phyloP scores from a whole-genome alignment of 2,797 vertebrate species.

The Enteromius unitaeniatus region DNA sequence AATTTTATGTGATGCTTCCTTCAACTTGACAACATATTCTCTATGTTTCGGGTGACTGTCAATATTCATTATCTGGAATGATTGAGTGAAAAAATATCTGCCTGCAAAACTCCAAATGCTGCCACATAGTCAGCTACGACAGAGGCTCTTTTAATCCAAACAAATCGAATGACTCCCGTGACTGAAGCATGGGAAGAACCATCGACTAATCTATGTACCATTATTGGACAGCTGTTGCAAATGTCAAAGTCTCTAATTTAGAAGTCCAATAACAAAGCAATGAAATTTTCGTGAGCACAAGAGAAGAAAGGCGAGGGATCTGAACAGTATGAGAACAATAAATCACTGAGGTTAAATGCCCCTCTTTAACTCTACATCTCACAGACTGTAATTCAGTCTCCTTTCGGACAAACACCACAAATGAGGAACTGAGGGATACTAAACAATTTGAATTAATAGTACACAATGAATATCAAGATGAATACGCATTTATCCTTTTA shows the following conservation, averaged over 20 bases:
- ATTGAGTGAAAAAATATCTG: slow-evolving; percentile 3
- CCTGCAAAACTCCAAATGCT: slow-evolving; percentile 11
- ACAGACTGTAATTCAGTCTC: slow-evolving; percentile 21
- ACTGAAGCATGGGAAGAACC: slow-evolving; percentile 41
- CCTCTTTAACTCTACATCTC: slow-evolving; percentile 20
- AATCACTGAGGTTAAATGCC: slow-evolving; percentile 31
- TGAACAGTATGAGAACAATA: slow-evolving; percentile 39
- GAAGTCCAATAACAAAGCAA: slow-evolving; percentile 57
- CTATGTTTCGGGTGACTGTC: background rate
- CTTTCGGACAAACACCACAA: slow-evolving; percentile 8
- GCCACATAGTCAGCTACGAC: background rate
- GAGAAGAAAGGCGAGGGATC: slow-evolving; percentile 39
- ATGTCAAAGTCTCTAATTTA: slow-evolving; percentile 59
- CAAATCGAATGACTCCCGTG: slow-evolving; percentile 46
- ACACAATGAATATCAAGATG: background rate
- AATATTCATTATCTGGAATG: slow-evolving; percentile 23
- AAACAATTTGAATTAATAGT: background rate
- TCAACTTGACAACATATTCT: background rate
- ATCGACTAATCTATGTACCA: slow-evolving; percentile 34
- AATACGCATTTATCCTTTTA: background rate
- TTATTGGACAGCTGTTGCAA: slow-evolving; percentile 57
- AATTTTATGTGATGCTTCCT: background rate
- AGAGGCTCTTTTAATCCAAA: slow-evolving; percentile 4
- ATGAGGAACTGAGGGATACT: background rate
- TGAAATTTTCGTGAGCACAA: slow-evolving; percentile 49